Conservation (phyloP, 2,797 vertebrate genomes). For the Gastrophryne carolinensis region DNA sequence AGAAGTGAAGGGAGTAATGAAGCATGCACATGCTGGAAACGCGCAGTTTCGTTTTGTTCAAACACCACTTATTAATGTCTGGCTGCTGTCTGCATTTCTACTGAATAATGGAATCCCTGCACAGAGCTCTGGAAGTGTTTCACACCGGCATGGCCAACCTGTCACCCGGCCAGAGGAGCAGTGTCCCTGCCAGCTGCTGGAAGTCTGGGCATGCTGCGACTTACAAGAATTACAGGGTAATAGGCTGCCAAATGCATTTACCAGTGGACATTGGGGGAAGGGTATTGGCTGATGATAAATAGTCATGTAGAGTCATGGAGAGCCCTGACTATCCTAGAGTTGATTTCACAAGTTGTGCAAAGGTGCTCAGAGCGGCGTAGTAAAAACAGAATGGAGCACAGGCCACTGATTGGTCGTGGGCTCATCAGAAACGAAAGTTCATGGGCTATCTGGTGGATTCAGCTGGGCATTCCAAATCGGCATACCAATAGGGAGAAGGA, state of each 20-base stretch:
- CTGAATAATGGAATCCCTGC: not conserved
- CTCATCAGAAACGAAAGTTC: too few species aligned
- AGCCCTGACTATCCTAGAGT: too few species aligned
- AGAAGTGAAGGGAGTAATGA: not conserved
- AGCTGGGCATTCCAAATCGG: too few species aligned
- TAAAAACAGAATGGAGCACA: too few species aligned
- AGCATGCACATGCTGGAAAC: not conserved
- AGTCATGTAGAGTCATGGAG: too few species aligned
- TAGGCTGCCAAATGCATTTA: not conserved
- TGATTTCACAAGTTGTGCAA: too few species aligned
- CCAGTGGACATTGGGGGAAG: not conserved
- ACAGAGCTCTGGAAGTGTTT: not conserved
- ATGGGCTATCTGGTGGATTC: too few species aligned
- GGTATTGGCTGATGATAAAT: too few species aligned
- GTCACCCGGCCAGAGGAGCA: not conserved
- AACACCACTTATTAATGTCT: slow-evolving; percentile 2
- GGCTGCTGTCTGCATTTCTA: not conserved
- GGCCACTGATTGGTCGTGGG: too few species aligned
- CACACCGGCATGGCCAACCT: not conserved
- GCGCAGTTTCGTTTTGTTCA: not conserved
- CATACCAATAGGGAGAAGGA: too few species aligned
- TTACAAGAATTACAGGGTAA: too few species aligned
- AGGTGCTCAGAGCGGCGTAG: too few species aligned
- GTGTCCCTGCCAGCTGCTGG: not conserved
- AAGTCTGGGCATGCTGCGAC: not conserved